Base-by-base conservation (phyloP, 2,113 vertebrate genomes). In the Vulpes vulpes region DNA sequence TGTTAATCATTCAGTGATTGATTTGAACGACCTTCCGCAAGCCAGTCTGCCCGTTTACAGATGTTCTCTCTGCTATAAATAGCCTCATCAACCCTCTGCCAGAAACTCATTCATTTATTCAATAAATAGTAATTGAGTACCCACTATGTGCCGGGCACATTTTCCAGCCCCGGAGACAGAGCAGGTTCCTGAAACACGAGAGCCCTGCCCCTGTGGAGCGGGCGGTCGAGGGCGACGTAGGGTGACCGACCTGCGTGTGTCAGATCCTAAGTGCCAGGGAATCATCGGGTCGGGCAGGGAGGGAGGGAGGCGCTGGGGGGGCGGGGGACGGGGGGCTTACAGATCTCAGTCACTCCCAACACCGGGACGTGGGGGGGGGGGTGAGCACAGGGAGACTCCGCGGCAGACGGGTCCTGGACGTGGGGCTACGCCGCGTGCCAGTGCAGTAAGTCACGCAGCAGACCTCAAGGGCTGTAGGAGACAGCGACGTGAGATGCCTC, bases 1-100 rank as follows among this genome's bases (percentile, higher is more conserved):
- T 93, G 17, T 85, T 93, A 81, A 95, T 82, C 86, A 86, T 59
- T 89, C 59, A 89, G 82, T 20, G n/a, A 17, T n/a, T 79, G 85
- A 20, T 91, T 51, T 35, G 25, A 94, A 69, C 35, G 73, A 79
- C 38, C 51, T 65, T 91, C 83, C 57, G 78, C n/a, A 95, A 94
- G 64, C 43, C 83, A 76, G 69, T 25, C 38, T 94, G 57, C 51
- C 60, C 73, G 51, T 79, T 93, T 67, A 62, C 20, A 69, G 62
- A 65, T 74, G 27, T 79, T 80, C 27, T 74, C 64, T 96, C 89
- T 86, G 60, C 69, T 93, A 3, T 23, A 65, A 80, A 88, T 15
- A 89, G 93, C 11, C 19, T 43, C 59, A 38, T 87, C 55, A 90
- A 90, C 20, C 57, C 53, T 49, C 27, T 82, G 57, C 49, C 19